Evolutionary conservation across 2,113 vertebrate genomes (phyloP), one percentile per base, ranked within the genome.

Genomic region (Electrona antarctica): DNA sequence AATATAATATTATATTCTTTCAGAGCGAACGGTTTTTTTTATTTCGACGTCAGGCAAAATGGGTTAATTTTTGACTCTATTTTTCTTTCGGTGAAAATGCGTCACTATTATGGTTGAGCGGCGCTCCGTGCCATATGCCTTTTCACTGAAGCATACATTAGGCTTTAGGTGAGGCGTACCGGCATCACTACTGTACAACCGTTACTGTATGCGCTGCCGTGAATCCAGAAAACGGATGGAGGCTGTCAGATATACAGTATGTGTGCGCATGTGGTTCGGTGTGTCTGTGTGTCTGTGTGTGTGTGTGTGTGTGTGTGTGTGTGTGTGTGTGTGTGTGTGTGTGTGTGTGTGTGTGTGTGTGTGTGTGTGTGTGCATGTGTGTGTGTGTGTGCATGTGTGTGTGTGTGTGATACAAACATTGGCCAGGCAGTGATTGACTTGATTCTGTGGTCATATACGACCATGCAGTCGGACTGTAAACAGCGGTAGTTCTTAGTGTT

Each of bases 361-460:
- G 45, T 56, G 7, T 46, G 33, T 12, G 14, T 57, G 55, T 58
- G 11, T 21, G 68, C 9, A 29, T 62, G 60, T 79, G 62, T 69
- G 86, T 79, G 69, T 12, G 14, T 57, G 55, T 58, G 11, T 21
- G 68, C 9, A 4, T 57, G 55, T 58, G 11, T 21, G 68, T n/a
- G 45, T 62, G 60, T 79, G 62, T 69, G 86, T 79, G 69, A 64
- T 87, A 88, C 74, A 89, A 87, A 85, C 65, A 64, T 86, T 78
- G 73, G 83, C 81, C 85, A 84, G 90, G 91, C 88, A 88, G 85
- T 91, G 88, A 86, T 79, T 65, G 72, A 89, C 75, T 74, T 7
- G 14, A 64, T 55, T 56, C 28, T 15, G 64, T 46, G 45, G 72
- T 90, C 82, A 78, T 63, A 13, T 63, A 13, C 69, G 72, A 67